Evolutionary conservation across 2,888 invertebrate genomes (phyloP), one percentile per base, ranked within the genome.

Genomic region (Hydropsyche betteni): DNA sequence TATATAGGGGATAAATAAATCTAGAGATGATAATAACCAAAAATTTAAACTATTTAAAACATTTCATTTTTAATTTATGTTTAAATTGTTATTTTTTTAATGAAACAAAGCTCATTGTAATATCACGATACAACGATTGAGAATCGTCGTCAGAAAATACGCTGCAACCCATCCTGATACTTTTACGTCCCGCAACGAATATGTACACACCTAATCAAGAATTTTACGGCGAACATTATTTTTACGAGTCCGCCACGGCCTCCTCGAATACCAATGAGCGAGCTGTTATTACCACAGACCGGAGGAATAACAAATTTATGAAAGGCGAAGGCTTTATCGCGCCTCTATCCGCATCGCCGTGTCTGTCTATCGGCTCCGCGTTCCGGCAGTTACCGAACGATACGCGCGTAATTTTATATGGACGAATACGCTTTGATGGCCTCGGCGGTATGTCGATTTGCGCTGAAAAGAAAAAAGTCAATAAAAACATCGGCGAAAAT

Each of bases 201-300:
- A 58, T 77, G 75, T 75, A 73, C 75, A 74, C 75, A 77, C 75
- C 75, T 77, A 77, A 77, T 77, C 77, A 77, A 74, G 52, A 73
- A 77, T 77, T 77, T 77, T 77, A 77, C 64, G 74, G 64, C 24
- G 34, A 36, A 75, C 75, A 77, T 77, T 77, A 77, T 74, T 77
- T 77, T 77, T 77, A 77, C 74, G 75, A 74, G 73, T 38, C 77
- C 77, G 75, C 68, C 75, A 33, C 36, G 64, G 72, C 69, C 74
- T 75, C 75, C 74, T 68, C 36, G 77, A 77, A 77, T 77, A 58
- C 71, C 74, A 74, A 77, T 77, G 77, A 75, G 75, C 75, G 44
- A 44, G 34, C 36, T n/a, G 34, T 64, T 64, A 64, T 64, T 64
- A 58, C 58, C 58, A 8, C 16, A 8, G 58, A 16, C 14, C 24